A percentile compares a stretch with the other conserved stretches of the same genome.
phyloP scores from a whole-genome alignment of 2,113 vertebrate genomes.

The Ondatra zibethicus region DNA sequence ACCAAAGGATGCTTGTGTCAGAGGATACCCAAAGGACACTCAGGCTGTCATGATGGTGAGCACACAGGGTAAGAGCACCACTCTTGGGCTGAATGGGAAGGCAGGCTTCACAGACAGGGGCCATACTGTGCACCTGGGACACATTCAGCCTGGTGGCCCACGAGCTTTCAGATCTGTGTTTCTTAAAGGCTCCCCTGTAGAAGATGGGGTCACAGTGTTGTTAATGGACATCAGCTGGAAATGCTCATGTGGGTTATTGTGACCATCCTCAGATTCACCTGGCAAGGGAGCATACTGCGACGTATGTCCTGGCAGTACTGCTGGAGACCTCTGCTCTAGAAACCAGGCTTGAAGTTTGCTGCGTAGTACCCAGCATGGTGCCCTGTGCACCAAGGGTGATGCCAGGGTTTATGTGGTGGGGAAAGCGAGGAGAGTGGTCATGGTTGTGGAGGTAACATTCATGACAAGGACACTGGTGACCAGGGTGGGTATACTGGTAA shows the following conservation, averaged over 20 bases:
- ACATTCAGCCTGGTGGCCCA: neutral
- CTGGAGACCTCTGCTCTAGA: neutral
- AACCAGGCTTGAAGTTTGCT: neutral
- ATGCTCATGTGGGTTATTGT: neutral
- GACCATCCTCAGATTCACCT: neutral
- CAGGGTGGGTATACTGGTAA: neutral
- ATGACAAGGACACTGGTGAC: neutral
- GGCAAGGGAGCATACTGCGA: neutral
- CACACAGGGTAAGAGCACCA: no score
- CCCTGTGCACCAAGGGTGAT: neutral
- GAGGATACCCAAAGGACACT: neutral
- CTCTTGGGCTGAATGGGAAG: neutral
- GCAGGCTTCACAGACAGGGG: neutral
- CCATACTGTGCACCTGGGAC: neutral
- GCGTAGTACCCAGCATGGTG: rapidly evolving
- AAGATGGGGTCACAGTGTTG: neutral
- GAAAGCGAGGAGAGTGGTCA: neutral
- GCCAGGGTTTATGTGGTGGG: neutral
- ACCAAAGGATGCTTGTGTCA: neutral
- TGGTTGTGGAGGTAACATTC: neutral
- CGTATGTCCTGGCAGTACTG: neutral
- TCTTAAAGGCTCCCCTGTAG: neutral
- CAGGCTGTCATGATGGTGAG: neutral
- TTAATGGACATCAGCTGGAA: neutral
- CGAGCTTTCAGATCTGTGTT: neutral